Evolutionary conservation across 2,113 vertebrate genomes (phyloP), one percentile per base, ranked within the genome.

Genomic region (Mohoua ochrocephala): DNA sequence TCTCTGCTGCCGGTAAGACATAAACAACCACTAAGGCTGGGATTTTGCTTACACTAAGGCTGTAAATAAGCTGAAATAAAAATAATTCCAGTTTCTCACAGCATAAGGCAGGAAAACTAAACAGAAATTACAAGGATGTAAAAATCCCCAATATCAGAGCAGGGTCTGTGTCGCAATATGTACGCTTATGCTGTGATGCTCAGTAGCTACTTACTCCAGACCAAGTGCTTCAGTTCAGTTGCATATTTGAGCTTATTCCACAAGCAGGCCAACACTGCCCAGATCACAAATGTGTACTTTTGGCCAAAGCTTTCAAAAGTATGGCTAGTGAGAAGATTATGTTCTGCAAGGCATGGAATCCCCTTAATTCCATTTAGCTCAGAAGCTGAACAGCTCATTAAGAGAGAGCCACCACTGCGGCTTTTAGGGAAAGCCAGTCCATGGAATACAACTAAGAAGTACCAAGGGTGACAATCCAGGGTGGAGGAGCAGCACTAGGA

Each of bases 361-460:
- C 14, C 31, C 16, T 76, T 42, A 42, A 67, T 45, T 71, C 53
- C 50, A 33, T 5, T 60, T 31, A 60, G 57, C 60, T 69, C 61
- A 37, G 73, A 73, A 52, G n/a, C n/a, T 9, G 30, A 82, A 69
- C 11, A 57, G 31, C 28, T 87, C 84, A 56, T 15, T 19, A 37
- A 35, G 35, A 45, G 13, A 57, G 14, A 14, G 18, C 18, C 57
- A 53, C 16, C 41, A 16, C 10, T 0, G 1, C 0, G 3, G 31
- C 41, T 49, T 37, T 56, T 11, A 33, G 53, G 74, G 53, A 84
- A 74, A 65, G 19, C 21, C 81, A 82, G 26, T 7, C 44, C 56
- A 26, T 6, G 10, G 2, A 63, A 50, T 1, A 33, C 57, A 71
- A 30, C 31, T 24, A 5, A 24, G 30, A 50, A 82, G 17, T 10